phyloP scores from a whole-genome alignment of 2,113 vertebrate genomes.

The Craseonycteris thonglongyai region DNA sequence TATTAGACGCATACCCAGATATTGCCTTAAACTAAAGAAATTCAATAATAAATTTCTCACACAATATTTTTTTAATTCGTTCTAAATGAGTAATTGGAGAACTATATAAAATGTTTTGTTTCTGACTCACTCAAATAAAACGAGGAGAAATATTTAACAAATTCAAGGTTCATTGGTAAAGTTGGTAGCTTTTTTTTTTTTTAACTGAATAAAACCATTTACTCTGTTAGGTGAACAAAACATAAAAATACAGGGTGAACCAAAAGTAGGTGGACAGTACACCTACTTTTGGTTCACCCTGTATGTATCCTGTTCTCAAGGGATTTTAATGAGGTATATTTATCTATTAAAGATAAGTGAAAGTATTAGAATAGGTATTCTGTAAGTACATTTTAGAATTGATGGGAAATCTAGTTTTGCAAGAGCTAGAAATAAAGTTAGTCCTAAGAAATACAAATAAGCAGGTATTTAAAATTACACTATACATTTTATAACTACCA shows the following conservation, averaged over 20 bases:
- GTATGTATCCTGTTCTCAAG: constrained; percentile 26
- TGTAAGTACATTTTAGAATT: background rate
- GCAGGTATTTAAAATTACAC: background rate
- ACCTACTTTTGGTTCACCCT: too few species aligned
- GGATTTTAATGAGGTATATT: background rate
- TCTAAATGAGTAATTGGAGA: background rate
- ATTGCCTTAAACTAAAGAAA: background rate
- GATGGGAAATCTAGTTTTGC: background rate
- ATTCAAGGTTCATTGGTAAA: constrained; percentile 12
- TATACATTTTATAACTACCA: background rate
- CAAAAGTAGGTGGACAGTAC: too few species aligned
- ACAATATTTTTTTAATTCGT: background rate
- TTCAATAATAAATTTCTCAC: background rate
- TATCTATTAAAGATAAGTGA: background rate
- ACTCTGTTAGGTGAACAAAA: background rate
- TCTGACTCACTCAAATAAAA: background rate
- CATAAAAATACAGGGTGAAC: too few species aligned
- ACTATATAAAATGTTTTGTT: background rate
- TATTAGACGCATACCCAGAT: background rate
- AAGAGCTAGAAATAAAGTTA: background rate
- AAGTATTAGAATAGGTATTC: background rate
- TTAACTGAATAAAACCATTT: background rate
- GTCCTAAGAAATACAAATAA: background rate
- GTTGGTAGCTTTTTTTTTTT: background rate
- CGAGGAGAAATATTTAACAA: background rate